Base-by-base conservation (phyloP, 2,113 vertebrate species). In the Anas platyrhynchos region DNA sequence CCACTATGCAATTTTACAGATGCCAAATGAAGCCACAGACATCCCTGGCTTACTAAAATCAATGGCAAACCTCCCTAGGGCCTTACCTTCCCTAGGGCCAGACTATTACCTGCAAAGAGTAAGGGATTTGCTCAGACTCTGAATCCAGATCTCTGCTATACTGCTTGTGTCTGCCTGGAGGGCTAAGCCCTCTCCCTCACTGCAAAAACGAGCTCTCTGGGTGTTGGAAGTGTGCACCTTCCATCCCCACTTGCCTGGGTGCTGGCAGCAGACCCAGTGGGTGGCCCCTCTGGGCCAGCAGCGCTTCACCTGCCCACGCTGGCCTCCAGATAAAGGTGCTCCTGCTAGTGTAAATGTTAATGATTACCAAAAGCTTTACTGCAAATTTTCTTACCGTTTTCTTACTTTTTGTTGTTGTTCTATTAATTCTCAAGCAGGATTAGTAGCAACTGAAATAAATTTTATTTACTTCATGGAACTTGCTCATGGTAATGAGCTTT, bases 221-320 rank as follows among this genome's bases (percentile, higher is more conserved):
- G 20, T 62, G 48, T 56, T 29, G 15, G 41, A 41, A n/a, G 58
- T 0, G 0, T 34, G n/a, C 29, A 36, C 46, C 54, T 78, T 54
- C 61, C 38, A 34, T n/a, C 16, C 61, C 56, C 9, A 3, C 32
- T 32, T 43, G 3, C 46, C 32, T 0, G 5, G 46, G 46, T 3
- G 1, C 0, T 1, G 58, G 34, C 43, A 63, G 75, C 65, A 82
- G 56, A 15, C 3, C 1, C 17, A 17, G 32, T 1, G 13, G 29
- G 69, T 27, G 54, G 14, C 50, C 74, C 44, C 85, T 4, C 20
- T 27, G 21, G 34, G 50, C 43, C 61, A 38, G 73, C 58, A 56
- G 32, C 72, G 32, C 46, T 31, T 52, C 56, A 31, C 15, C 22
- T 13, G 26, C 36, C 32, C 41, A 11, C 10, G 0, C 31, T 7